Evolutionary conservation across 1,140 invertebrate genomes (phyloP), one percentile per base, ranked within the genome.

Genomic region (Heliothis virescens): DNA sequence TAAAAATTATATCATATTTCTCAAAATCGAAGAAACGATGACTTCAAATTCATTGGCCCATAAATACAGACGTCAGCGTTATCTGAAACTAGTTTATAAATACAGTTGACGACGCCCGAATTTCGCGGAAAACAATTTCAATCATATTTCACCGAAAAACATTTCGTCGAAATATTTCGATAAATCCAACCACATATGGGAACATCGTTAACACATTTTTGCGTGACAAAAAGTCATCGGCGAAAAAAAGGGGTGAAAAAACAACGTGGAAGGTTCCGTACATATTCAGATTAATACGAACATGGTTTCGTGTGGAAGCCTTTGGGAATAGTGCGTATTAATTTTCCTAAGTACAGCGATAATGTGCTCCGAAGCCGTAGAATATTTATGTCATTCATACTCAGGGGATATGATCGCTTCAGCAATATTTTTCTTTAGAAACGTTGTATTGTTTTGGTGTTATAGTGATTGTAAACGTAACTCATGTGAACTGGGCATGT

Each of bases 311-410:
- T 13, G 18, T 69, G 16, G 41, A 26, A 18, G 15, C 65, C 65
- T 69, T 15, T 29, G 48, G 21, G 67, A n/a, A 29, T n/a, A 18
- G 67, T 67, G 16, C 67, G 48, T 71, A 29, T 71, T 71, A 71
- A 71, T 71, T 71, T 52, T 53, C 47, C 48, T 53, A 21, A 71
- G 67, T 71, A 71, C 41, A 53, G 48, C 29, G 18, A 5, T 67
- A 26, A 21, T 50, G n/a, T 15, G 41, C 50, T 26, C 11, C 65
- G 34, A 18, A 47, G 26, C 2, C 41, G 12, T 48, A 47, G 41
- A 16, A 48, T 48, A 47, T 41, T 1, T 48, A 18, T 47, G 34
- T 18, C 62, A 48, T 65, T 62, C 5, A 62, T 62, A 15, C 59
- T 15, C 59, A 5, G 13, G 62, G 34, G 26, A 11, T 3, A 9